Evolutionary conservation across 35 echinoderm and acorn worm species (phyloP).

Genomic region (Heliocidaris erythrogramma): DNA sequence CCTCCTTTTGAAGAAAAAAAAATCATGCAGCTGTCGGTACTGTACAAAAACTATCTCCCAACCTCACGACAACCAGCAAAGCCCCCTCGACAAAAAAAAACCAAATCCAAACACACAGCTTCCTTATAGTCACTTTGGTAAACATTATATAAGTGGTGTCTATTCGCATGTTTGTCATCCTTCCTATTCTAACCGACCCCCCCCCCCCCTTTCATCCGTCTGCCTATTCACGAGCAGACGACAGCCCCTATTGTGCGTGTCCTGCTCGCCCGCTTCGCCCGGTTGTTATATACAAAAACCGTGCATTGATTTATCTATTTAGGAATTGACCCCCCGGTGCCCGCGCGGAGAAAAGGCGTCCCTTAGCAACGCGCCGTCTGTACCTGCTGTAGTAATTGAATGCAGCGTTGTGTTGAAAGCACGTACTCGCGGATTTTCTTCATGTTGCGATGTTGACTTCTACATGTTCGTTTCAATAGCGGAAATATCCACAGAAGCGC

Average conservation of each 20-base stretch:
- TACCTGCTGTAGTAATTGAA: neutral
- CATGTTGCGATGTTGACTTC: constrained; percentile 32
- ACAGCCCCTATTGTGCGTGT: neutral
- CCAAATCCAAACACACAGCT: neutral
- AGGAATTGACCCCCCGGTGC: constrained; percentile 13
- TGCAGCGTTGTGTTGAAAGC: neutral
- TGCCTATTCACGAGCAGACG: neutral
- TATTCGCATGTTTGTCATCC: neutral
- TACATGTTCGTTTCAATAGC: neutral
- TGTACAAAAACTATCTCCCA: neutral
- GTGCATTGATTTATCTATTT: constrained; percentile 49
- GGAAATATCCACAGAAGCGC: neutral
- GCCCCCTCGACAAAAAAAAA: neutral
- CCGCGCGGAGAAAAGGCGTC: constrained; percentile 26
- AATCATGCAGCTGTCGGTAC: neutral
- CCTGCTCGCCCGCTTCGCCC: neutral
- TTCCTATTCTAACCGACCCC: neutral
- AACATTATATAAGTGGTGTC: neutral
- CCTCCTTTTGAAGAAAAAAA: neutral
- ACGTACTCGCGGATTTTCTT: neutral
- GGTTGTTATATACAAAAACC: constrained; percentile 3
- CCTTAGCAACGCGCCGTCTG: constrained; percentile 23
- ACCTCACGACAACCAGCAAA: constrained; percentile 40
- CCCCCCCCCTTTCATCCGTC: neutral
- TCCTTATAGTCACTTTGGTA: constrained; percentile 6